Evolutionary conservation across 2,113 vertebrate species (phyloP).

Genomic region (Zootoca vivipara): DNA sequence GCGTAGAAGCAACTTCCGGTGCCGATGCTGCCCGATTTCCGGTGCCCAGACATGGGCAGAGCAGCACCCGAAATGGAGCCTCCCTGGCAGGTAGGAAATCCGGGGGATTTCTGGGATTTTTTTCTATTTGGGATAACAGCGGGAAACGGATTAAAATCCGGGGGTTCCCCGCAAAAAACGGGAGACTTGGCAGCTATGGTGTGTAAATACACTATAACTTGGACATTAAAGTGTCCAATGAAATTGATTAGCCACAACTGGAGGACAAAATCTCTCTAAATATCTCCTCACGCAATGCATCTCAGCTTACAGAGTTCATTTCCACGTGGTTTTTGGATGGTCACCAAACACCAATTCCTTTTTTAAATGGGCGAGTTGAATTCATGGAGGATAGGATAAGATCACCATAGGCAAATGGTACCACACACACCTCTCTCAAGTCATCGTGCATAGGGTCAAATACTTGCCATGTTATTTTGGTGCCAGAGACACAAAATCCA

Average conservation of each 20-base stretch:
- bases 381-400: neutral
- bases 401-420: neutral
- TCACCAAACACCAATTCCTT: neutral
- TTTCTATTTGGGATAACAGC: too few species aligned
- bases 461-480: too few species aligned
- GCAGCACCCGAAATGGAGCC: too few species aligned
- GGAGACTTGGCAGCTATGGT: neutral
- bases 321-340: neutral
- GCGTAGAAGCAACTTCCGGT: too few species aligned
- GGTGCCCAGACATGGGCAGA: too few species aligned
- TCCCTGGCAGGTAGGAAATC: too few species aligned
- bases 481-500: too few species aligned
- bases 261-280: neutral
- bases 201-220: neutral
- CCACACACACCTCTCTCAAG: too few species aligned
- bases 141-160: too few species aligned
- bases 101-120: too few species aligned
- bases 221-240: neutral
- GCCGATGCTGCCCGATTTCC: too few species aligned
- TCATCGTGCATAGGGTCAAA: too few species aligned
- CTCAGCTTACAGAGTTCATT: neutral
- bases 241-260: neutral
- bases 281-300: neutral
- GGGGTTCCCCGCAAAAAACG: neutral
- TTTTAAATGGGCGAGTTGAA: neutral